Conservation (phyloP, 2,797 vertebrate genomes). For the Neostethus bicornis region DNA sequence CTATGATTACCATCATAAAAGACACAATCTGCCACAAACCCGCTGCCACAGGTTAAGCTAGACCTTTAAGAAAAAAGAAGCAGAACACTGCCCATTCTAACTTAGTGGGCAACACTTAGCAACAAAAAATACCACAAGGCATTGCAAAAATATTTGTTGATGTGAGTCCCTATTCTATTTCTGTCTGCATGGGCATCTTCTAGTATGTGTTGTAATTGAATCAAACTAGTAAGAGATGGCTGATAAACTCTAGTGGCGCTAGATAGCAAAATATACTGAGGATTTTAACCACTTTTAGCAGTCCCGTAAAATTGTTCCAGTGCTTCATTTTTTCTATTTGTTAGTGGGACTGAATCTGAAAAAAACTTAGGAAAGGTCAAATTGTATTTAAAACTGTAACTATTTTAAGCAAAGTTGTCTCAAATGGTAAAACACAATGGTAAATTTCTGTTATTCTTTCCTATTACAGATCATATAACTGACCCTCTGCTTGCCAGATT, state of each 20-base stretch:
- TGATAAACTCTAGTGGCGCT: neutral
- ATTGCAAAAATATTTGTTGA: conserved; percentile 12
- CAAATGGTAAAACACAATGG: conserved; percentile 34
- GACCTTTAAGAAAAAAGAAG: no score
- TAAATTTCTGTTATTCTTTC: conserved; percentile 57
- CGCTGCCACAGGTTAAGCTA: no score
- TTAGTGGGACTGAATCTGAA: no score
- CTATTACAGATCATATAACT: conserved; percentile 39
- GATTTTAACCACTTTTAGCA: no score
- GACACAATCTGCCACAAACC: no score
- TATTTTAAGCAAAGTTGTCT: conserved; percentile 41
- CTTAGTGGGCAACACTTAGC: no score
- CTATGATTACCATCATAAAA: no score
- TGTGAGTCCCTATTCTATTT: no score
- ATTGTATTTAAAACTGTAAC: conserved; percentile 36
- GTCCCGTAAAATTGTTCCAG: no score
- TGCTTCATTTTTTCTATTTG: no score
- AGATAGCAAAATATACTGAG: neutral
- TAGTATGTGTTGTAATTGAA: neutral
- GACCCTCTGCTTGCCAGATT: conserved; percentile 40
- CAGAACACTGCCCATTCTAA: no score
- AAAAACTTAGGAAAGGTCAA: no score
- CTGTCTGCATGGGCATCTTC: neutral
- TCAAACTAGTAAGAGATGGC: conserved; percentile 11
- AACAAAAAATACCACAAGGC: neutral